Percentiles rank a stretch among this genome's conserved stretches.
Conservation (phyloP, 2,113 vertebrate species). For the Columba janthina region DNA sequence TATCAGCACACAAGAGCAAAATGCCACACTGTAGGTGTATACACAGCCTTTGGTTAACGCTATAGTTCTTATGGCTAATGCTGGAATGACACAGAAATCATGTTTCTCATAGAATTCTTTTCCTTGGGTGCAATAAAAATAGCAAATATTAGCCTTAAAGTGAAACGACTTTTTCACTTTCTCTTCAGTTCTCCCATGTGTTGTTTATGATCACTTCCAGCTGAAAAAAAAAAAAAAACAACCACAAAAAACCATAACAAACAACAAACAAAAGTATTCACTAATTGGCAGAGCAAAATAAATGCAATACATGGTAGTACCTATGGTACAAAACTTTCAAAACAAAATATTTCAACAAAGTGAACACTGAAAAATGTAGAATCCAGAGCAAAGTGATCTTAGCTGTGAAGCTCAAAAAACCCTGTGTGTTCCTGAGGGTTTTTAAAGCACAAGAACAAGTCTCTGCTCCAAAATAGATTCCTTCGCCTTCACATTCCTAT, state of each 20-base stretch:
- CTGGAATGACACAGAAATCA: not conserved
- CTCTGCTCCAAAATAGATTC: not conserved
- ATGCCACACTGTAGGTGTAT: not conserved
- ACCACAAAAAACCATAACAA: not conserved
- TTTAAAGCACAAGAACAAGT: constrained; percentile 5
- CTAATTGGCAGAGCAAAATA: not conserved
- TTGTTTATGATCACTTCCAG: not conserved
- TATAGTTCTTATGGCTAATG: constrained; percentile 7
- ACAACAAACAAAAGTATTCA: not conserved
- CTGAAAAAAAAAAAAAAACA: not conserved
- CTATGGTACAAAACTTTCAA: not conserved
- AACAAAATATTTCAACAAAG: not conserved
- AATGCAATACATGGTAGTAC: not conserved
- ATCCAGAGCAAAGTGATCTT: not conserved
- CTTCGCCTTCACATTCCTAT: not conserved
- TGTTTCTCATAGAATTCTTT: not conserved
- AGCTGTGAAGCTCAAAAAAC: not conserved
- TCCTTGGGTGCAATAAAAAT: not conserved
- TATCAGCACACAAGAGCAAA: constrained; percentile 48
- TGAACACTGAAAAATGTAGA: not conserved
- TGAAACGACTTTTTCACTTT: not conserved
- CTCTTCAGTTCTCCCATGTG: not conserved
- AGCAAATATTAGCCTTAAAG: not conserved
- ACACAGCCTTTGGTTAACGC: not conserved
- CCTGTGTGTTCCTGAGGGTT: not conserved